Base-by-base conservation (phyloP, 37 sponge, comb jelly and placozoan genomes). In the Ephydatia muelleri region DNA sequence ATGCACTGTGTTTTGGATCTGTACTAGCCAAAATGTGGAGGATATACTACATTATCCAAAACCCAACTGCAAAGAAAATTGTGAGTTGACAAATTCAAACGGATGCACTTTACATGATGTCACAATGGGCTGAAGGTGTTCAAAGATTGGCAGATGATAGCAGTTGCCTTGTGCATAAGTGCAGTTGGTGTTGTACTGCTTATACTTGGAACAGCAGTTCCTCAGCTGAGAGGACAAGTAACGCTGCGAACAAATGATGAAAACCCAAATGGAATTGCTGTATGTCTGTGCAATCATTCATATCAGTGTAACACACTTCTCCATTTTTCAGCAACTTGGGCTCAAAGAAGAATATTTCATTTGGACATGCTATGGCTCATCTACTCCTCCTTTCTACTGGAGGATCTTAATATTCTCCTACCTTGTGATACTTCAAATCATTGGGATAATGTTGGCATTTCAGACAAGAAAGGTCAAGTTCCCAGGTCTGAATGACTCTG, bases 1-100 rank as follows among this genome's bases (percentile, higher is more conserved):
- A 85, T 69, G 64, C 29, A 5, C 64, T 85, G 49, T 68, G 72
- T 64, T 85, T 85, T 85, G 79, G 72, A 27, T 49, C 78, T n/a
- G n/a, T n/a, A n/a, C n/a, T n/a, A n/a, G n/a, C n/a, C n/a, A n/a
- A n/a, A n/a, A n/a, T n/a, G n/a, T 28, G 86, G 86, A 78, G 86
- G 38, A 49, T 85, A 3, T 85, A 67, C 72, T 85, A 85, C 78
- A 85, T 85, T 16, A 79, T 85, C 64, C 70, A 85, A 38, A 85
- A 85, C 70, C 86, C 86, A 25, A 31, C 75, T 48, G 71, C 36
- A 79, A 69, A 85, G 78, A 40, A 85, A 85, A 72, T 79, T 85
- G 68, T 27, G 23, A 29, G 19, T 57, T 43, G 21, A 57, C n/a
- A n/a, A n/a, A n/a, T n/a, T n/a, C n/a, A n/a, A n/a, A n/a, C n/a